Conservation (phyloP, 2,888 invertebrate species). For the Galeopsomyia nigrocyanea region DNA sequence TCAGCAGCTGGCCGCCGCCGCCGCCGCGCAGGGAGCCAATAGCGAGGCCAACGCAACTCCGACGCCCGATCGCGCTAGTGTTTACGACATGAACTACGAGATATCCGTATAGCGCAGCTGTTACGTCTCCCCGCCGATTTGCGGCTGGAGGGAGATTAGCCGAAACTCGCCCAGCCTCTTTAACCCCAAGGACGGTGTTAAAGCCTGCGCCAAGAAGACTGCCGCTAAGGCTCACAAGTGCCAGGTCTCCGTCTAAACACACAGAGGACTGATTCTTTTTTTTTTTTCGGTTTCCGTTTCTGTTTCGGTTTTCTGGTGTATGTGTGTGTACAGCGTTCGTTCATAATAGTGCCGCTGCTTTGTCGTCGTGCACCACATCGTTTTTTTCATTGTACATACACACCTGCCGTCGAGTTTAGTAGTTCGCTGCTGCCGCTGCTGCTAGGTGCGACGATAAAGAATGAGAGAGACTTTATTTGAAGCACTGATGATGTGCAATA, state of each 20-base stretch:
- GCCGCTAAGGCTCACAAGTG: constrained; percentile 28
- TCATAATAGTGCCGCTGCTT: too few relatives aligned
- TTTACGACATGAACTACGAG: constrained; percentile 96
- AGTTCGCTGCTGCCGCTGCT: too few relatives aligned
- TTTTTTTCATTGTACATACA: too few relatives aligned
- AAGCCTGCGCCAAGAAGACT: constrained; percentile 46
- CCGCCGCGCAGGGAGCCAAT: constrained; percentile 50
- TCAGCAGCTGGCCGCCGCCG: constrained; percentile 42
- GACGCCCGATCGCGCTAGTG: constrained; percentile 88
- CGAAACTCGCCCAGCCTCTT: constrained; percentile 54
- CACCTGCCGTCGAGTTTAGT: too few relatives aligned
- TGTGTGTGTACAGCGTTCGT: too few relatives aligned
- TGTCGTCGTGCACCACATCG: too few relatives aligned
- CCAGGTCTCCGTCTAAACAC: constrained; percentile 43
- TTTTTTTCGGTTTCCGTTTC: neutral
- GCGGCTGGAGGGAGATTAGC: constrained; percentile 62
- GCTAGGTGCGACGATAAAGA: too few relatives aligned
- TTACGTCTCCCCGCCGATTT: constrained; percentile 60
- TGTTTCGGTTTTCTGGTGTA: too few relatives aligned
- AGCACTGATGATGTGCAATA: constrained; percentile 40
- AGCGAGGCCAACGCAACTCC: constrained; percentile 67
- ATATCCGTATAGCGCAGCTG: constrained; percentile 86
- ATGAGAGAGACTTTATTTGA: too few relatives aligned
- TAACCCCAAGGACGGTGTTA: constrained; percentile 55
- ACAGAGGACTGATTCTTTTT: neutral